Conservation (phyloP, 2,113 vertebrate genomes). For the Sphaerodactylus townsendi region DNA sequence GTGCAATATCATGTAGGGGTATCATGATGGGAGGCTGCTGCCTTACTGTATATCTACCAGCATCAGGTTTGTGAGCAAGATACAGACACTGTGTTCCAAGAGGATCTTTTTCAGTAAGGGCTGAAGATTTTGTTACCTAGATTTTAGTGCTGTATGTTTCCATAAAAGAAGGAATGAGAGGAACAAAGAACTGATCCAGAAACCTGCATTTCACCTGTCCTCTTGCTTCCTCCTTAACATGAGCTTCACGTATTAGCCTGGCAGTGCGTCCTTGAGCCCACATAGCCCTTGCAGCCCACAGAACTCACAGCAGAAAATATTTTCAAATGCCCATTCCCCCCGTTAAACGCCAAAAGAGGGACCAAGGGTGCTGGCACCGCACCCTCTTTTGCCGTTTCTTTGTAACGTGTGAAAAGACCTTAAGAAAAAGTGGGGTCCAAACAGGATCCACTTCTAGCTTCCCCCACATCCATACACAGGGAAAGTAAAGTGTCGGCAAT, state of each 20-base stretch:
- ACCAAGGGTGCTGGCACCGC: neutral
- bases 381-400: neutral
- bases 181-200: neutral
- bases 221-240: neutral
- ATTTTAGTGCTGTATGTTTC: neutral
- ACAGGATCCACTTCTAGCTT: neutral
- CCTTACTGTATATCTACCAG: too few species aligned
- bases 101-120: too few species aligned
- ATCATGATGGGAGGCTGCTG: too few species aligned
- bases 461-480: constrained; percentile 17
- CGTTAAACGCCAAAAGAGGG: neutral
- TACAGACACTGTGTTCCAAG: too few species aligned
- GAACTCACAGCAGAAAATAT: neutral
- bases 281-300: neutral
- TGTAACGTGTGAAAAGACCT: neutral
- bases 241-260: neutral
- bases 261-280: neutral
- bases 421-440: neutral
- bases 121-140: too few species aligned
- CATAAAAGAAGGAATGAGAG: neutral
- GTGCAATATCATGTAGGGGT: too few species aligned
- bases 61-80: too few species aligned
- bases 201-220: neutral
- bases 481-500: constrained; percentile 23
- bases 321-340: neutral